Conservation (phyloP, 2,797 vertebrate species). For the Spheniscus humboldti region DNA sequence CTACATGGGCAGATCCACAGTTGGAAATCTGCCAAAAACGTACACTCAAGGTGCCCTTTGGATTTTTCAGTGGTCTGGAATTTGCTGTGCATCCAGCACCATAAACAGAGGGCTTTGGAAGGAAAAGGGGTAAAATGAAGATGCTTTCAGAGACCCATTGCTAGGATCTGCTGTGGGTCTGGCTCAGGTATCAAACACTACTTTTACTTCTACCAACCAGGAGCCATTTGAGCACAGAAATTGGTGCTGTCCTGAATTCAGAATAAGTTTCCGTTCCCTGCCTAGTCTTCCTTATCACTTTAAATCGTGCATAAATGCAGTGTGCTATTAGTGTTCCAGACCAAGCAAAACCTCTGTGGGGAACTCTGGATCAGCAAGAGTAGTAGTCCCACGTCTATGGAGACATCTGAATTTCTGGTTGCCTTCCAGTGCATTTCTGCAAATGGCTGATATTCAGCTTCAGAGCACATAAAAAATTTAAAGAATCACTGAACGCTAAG, state of each 20-base stretch:
- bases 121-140: background rate
- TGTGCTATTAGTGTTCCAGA: background rate
- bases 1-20: background rate
- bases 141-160: background rate
- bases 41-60: background rate
- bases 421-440: constrained; percentile 26
- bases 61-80: background rate
- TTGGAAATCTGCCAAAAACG: background rate
- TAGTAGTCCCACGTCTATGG: background rate
- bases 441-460: constrained; percentile 55
- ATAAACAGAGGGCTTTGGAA: background rate
- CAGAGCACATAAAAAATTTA: constrained; percentile 75
- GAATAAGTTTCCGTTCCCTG: background rate
- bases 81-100: background rate
- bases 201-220: background rate
- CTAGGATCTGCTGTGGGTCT: background rate
- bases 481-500: constrained; percentile 66
- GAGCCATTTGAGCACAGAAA: background rate
- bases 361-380: background rate
- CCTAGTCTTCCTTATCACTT: background rate
- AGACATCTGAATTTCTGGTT: constrained; percentile 26
- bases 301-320: background rate
- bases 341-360: background rate
- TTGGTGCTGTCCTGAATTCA: background rate
- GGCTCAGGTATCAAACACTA: background rate